A percentile compares a stretch with the other conserved stretches of the same genome.
Evolutionary conservation across 2,797 vertebrate species (phyloP).

Genomic region (Nannoperca australis): DNA sequence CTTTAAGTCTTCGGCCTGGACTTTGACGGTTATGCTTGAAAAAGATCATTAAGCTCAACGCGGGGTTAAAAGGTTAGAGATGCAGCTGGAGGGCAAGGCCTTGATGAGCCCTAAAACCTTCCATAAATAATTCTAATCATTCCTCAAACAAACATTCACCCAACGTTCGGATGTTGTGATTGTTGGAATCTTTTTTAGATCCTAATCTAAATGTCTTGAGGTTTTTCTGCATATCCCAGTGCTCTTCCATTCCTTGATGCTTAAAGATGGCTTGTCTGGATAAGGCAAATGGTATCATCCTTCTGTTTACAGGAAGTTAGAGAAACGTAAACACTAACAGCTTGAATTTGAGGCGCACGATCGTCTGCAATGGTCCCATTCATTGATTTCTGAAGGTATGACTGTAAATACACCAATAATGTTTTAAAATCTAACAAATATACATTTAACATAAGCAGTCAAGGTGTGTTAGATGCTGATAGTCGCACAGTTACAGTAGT

Average conservation of each 20-base stretch:
- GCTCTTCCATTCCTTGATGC: neutral
- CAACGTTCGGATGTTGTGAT: neutral
- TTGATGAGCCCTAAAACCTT: slow-evolving; percentile 7
- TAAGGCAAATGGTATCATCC: neutral
- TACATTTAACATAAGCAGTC: neutral
- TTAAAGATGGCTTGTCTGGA: neutral
- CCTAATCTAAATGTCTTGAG: neutral
- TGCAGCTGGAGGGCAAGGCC: neutral
- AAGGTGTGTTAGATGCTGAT: slow-evolving; percentile 3
- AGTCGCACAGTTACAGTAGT: slow-evolving; percentile 19
- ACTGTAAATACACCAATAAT: neutral
- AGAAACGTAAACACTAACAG: slow-evolving; percentile 19
- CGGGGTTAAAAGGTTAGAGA: slow-evolving; percentile 4
- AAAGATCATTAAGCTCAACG: neutral
- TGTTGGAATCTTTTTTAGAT: neutral
- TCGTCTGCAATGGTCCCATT: neutral
- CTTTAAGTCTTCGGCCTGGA: slow-evolving; percentile 3
- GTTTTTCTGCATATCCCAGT: neutral
- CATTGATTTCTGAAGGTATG: slow-evolving; percentile 9
- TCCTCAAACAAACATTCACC: neutral
- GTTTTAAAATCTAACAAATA: slow-evolving; percentile 27
- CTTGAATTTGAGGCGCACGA: neutral
- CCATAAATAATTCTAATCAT: neutral
- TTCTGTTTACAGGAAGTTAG: neutral
- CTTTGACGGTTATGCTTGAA: neutral